Base-by-base conservation (phyloP, 37 sponge, comb jelly and placozoan genomes). In the Halichondria panicea region DNA sequence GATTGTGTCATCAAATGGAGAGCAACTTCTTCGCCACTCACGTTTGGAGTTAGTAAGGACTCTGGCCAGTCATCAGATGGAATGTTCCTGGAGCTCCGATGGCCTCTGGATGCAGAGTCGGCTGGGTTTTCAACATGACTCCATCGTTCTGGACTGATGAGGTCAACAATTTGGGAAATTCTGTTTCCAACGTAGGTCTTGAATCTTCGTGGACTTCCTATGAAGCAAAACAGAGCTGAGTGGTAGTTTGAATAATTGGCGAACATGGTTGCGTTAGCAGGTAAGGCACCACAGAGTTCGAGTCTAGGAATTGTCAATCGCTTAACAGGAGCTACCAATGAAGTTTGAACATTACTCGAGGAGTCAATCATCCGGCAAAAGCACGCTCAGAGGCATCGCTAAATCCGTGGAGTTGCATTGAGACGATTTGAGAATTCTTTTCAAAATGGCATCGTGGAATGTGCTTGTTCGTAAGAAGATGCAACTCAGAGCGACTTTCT, bases 161-260 rank as follows among this genome's bases (percentile, higher is more conserved):
- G 33, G 22, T 32, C 35, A 32, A 37, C 38, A 36, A 65, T 65
- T n/a, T 24, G 32, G 33, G 38, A 22, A 7, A 65, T 36, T 37
- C 66, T 31, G 32, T 65, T 65, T 22, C 38, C 66, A 22, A 65
- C 66, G 33, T 33, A 65, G 66, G 66, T 65, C 66, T 65, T 65
- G 33, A 65, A 65, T 28, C 58, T 24, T 56, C 58, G n/a, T 56
- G 58, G 58, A 56, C 27, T 28, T 28, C 58, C 58, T 28, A 28
- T 56, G 27, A 56, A 28, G 27, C 58, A 56, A 28, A 28, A 28
- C 58, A 56, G 58, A 28, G 27, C 58, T 56, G 27, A 28, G n/a
- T 24, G n/a, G 58, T 28, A 28, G 58, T 56, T 28, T 56, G 58
- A 28, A 56, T 56, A 56, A 30, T 9, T 32, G 28, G 27, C 22